Base-by-base conservation (phyloP, 2,888 invertebrate species). In the Himalopsyche anomala region DNA sequence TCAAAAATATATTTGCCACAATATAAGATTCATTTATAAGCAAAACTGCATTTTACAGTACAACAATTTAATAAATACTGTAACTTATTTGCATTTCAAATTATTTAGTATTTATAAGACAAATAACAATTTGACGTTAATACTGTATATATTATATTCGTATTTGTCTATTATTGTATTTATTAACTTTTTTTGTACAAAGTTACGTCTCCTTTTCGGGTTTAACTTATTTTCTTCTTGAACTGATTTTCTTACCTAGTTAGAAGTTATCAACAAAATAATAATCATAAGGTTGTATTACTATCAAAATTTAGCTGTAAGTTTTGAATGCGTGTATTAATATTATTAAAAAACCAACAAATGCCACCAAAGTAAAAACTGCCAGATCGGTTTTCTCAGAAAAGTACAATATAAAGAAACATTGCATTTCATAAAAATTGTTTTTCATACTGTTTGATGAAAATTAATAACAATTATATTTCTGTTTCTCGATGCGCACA, bases 171-270 rank as follows among this genome's bases (percentile, higher is more conserved):
- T n/a, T n/a, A 56, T 19, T 56, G 5, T 56, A 8, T 56, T 45
- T 45, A 45, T 45, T 45, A 9, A 56, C 56, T n/a, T 19, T 56
- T 56, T 62, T 62, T 62, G 9, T 62, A 28, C 5, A 19, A 62
- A 51, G 8, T 62, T 62, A 62, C 45, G 62, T 28, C 15, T 62
- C 62, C 62, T 5, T 62, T 28, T 62, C 5, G 19, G 28, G 19
- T 62, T 62, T 62, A 9, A 8, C 62, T 62, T 62, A 62, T 3
- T 28, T 28, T 28, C 19, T 17, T 56, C 62, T 62, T 62, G 62
- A 62, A 62, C 62, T 62, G 62, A 62, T 80, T 80, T 80, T 80
- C 45, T 28, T 80, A 80, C 40, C 80, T 45, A 80, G 19, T 62
- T 62, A 62, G 62, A 62, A 62, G 62, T 62, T 51, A 62, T 62